Evolutionary conservation across 2,113 vertebrate genomes (phyloP).

Genomic region (Microtus richardsoni): DNA sequence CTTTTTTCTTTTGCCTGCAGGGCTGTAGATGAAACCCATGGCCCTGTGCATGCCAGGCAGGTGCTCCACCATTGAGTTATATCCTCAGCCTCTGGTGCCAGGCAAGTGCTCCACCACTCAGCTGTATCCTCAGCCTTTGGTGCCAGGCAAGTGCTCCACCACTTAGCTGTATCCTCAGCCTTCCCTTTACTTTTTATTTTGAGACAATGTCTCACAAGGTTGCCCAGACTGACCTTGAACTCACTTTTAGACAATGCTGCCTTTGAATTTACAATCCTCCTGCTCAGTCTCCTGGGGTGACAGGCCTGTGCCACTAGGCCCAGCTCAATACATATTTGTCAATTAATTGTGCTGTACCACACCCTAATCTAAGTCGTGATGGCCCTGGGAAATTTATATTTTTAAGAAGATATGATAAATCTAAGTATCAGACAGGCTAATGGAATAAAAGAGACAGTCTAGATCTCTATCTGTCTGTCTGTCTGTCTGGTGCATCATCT

Average conservation of each 20-base stretch:
- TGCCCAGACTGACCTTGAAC: neutral
- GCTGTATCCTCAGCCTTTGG: too few species aligned
- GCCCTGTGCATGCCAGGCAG: neutral
- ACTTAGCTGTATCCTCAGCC: too few species aligned
- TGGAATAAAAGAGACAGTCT: neutral
- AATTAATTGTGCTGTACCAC: neutral
- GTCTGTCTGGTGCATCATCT: neutral
- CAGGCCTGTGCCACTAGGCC: neutral
- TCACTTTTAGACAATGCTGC: neutral
- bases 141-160: too few species aligned
- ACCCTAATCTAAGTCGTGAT: neutral
- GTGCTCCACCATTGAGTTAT: neutral
- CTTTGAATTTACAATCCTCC: neutral
- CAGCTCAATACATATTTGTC: neutral
- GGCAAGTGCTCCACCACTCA: neutral
- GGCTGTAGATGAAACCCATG: neutral
- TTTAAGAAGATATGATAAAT: conserved; percentile 14
- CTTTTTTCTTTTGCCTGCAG: neutral
- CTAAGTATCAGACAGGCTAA: neutral
- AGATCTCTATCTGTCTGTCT: neutral
- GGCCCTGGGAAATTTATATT: neutral
- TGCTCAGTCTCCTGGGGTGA: neutral
- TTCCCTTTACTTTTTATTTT: neutral
- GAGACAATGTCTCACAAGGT: neutral
- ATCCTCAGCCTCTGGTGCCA: too few species aligned